These are phyloP conservation scores for Drosophila vallismaia DNA, from an alignment of 2,888 invertebrate genomes.

Conservation along the genomic window DNA sequence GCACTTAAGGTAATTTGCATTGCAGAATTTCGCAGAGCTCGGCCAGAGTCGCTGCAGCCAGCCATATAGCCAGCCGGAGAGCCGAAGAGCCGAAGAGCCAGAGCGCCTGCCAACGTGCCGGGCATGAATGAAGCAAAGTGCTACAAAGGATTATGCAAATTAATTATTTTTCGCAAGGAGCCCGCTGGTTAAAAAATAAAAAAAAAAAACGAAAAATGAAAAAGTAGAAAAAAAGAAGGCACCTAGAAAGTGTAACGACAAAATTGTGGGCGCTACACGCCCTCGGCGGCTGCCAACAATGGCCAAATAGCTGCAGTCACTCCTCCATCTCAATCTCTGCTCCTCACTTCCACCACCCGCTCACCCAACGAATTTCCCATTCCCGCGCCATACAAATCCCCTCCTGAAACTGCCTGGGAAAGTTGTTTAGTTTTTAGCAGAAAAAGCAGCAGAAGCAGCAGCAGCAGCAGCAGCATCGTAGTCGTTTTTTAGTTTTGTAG, in stretches of 20 bases:
- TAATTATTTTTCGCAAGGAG: conserved; percentile 80
- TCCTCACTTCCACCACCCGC: conserved; percentile 33
- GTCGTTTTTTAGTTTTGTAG: conserved; percentile 68
- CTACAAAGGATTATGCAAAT: conserved; percentile 80
- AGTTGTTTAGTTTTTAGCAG: conserved; percentile 77
- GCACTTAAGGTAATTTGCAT: conserved; percentile 80
- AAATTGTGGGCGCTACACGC: conserved; percentile 67
- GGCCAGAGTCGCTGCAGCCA: conserved; percentile 62
- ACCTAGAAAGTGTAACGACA: conserved; percentile 76
- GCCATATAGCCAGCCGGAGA: conserved; percentile 59
- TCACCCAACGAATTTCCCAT: background rate
- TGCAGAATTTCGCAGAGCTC: conserved; percentile 78
- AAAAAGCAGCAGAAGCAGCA: conserved; percentile 47
- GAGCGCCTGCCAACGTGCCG: conserved; percentile 67
- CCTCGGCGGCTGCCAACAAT: conserved; percentile 68
- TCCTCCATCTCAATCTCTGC: conserved; percentile 54
- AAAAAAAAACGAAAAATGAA: conserved; percentile 15
- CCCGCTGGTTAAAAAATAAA: conserved; percentile 53
- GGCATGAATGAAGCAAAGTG: conserved; percentile 81
- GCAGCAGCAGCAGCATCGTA: conserved; percentile 35
- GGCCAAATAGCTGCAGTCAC: conserved; percentile 57
- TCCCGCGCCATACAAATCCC: conserved; percentile 2
- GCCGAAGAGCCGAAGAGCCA: conserved; percentile 46
- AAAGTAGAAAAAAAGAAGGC: conserved; percentile 23
- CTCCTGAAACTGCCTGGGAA: conserved; percentile 60